Conservation (phyloP, 2,797 vertebrate species). For the Danio tinwini region DNA sequence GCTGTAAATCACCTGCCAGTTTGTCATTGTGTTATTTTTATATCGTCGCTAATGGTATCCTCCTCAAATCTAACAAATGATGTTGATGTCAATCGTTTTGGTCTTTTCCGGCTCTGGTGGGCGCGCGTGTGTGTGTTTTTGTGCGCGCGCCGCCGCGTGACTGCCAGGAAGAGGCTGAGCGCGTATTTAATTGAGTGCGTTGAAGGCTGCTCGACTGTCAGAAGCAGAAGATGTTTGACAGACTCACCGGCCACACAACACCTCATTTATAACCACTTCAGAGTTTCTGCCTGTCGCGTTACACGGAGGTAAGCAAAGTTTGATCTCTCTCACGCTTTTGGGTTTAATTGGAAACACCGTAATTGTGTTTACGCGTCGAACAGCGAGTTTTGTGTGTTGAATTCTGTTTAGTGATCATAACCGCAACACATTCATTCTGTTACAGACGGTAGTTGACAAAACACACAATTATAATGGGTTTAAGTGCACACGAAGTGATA, state of each 20-base stretch:
- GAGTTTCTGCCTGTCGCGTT: background rate
- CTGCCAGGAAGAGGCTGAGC: slow-evolving; percentile 61
- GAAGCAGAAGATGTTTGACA: slow-evolving; percentile 47
- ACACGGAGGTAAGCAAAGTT: slow-evolving; percentile 17
- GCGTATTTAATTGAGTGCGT: slow-evolving; percentile 56
- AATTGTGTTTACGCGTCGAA: too few species aligned
- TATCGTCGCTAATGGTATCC: background rate
- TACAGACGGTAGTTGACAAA: too few species aligned
- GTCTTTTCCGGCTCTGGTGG: background rate
- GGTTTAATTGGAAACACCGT: background rate
- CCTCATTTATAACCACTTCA: background rate
- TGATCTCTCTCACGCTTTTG: background rate
- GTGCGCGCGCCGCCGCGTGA: slow-evolving; percentile 43
- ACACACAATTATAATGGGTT: too few species aligned
- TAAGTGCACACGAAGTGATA: too few species aligned
- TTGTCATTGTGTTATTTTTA: background rate
- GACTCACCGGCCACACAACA: background rate
- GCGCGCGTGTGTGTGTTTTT: background rate
- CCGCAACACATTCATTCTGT: background rate
- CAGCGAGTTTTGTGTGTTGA: background rate
- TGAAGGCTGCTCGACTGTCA: slow-evolving; percentile 50
- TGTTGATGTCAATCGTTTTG: background rate
- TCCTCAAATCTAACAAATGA: background rate
- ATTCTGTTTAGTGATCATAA: background rate
- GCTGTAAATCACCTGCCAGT: background rate